Conservation (phyloP, 2,888 invertebrate genomes). For the Drosophila nr. fundita region DNA sequence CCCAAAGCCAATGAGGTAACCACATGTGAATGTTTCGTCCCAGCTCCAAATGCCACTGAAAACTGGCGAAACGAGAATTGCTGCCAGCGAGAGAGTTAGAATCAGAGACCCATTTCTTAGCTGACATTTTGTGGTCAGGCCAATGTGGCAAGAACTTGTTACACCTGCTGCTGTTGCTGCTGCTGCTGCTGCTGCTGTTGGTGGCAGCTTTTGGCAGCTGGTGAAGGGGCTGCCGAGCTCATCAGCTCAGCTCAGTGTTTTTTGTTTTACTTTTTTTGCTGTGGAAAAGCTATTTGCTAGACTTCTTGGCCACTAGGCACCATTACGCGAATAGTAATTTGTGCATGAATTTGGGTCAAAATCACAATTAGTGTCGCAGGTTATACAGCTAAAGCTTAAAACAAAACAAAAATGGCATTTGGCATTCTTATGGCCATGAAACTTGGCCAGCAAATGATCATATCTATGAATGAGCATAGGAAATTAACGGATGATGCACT, state of each 20-base stretch:
- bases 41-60: conserved; percentile 31
- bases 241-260: conserved; percentile 29
- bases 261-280: neutral
- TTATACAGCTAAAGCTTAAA: conserved; percentile 22
- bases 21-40: conserved; percentile 58
- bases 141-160: conserved; percentile 75
- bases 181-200: conserved; percentile 1
- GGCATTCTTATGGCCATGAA: conserved; percentile 31
- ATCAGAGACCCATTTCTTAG: conserved; percentile 71
- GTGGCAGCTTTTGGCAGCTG: conserved; percentile 16
- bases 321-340: conserved; percentile 69
- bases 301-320: conserved; percentile 39
- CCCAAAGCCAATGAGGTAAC: conserved; percentile 74
- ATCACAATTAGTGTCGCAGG: conserved; percentile 72
- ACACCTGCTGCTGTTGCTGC: conserved; percentile 68
- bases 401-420: conserved; percentile 28
- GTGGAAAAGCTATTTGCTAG: conserved; percentile 42
- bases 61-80: conserved; percentile 64
- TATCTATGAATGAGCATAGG: conserved; percentile 13
- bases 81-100: conserved; percentile 39
- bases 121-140: conserved; percentile 74
- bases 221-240: conserved; percentile 32
- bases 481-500: neutral
- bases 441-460: conserved; percentile 11
- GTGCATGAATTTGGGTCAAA: conserved; percentile 76